Evolutionary conservation across 2,888 invertebrate species (phyloP), one percentile per base, ranked within the genome.

Genomic region (Acheta domesticus): DNA sequence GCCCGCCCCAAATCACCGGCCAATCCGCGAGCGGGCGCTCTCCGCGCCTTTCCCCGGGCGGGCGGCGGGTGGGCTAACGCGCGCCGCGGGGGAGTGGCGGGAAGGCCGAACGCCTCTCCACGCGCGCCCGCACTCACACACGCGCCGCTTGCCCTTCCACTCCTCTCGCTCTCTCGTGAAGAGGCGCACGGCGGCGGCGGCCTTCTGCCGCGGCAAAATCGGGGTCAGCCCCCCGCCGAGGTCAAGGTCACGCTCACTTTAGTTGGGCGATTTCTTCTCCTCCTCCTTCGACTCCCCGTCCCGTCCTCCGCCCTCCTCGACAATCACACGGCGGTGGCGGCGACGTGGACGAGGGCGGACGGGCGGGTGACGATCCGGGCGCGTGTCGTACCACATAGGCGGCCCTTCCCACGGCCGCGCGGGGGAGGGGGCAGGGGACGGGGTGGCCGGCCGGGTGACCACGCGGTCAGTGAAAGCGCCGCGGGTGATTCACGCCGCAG

Each of bases 401-500:
- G 36, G 36, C 36, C 36, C 36, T 36, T 36, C 36, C 36, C 36
- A 62, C 16, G 62, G 4, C 1, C 62, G 62, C 62, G 62, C 62
- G 62, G 16, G 62, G 62, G 62, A 3, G 62, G 4, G 12, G 14
- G 4, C 0, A 14, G 14, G 16, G n/a, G 62, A 19, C n/a, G 14
- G 16, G 16, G 16, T 5, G n/a, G 62, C 4, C 62, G 62, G 62
- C n/a, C 14, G 62, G 1, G 62, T 62, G 62, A 62, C 62, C 62
- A n/a, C 16, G 62, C 62, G 62, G 62, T 62, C 62, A 62, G 62
- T 62, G 62, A 62, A 62, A 62, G 62, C 62, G 62, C 62, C 62
- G 62, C 14, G 14, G 62, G 62, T 62, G 62, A 62, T 62, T 62
- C 62, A 62, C 62, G 62, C 62, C 62, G n/a, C 62, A 62, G 62